Base-by-base conservation (phyloP, 2,888 invertebrate species). In the Pocota personata region DNA sequence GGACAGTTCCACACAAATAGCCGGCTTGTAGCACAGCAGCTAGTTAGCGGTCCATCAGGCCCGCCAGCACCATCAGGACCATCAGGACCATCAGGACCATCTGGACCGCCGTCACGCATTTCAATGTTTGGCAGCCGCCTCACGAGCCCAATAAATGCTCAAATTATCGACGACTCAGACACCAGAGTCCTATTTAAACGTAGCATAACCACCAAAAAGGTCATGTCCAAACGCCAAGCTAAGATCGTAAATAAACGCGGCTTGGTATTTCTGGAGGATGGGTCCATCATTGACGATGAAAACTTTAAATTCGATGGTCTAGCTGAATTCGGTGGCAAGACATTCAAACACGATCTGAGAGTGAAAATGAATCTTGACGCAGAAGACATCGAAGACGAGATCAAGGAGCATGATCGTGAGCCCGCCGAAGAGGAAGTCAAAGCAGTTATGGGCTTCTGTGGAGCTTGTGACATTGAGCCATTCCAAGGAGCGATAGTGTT, bases 341-440 rank as follows among this genome's bases (percentile, higher is more conserved):
- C 94, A 87, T 95, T 95, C 89, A 95, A 95, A 88, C 93, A 94
- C 88, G 94, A 94, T 82, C 93, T 95, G 88, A 93, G 93, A 67
- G 79, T 89, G 3, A 91, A 90, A 77, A 91, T 90, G 90, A 91
- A 90, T 37, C 46, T 58, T 3, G 75, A 79, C 6, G 24, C 43
- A 46, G 67, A 73, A 8, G 79, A 80, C 46, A 89, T 92, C 7
- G 91, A 92, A 82, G 90, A 91, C 80, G 90, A 92, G 88, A 92
- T 93, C 3, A 93, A 94, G 92, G 93, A 94, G 62, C 95, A 96
- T 80, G 96, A 96, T 89, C 93, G 96, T 48, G 97, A 97, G 89
- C 96, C 97, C 0, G 97, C 97, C 0, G 97, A 97, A 91, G 96
- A 95, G 32, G 97, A 97, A 91, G 97, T 97, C 0, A 95, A 94